phyloP scores from a whole-genome alignment of 2,888 invertebrate genomes.

The Pteria penguin region DNA sequence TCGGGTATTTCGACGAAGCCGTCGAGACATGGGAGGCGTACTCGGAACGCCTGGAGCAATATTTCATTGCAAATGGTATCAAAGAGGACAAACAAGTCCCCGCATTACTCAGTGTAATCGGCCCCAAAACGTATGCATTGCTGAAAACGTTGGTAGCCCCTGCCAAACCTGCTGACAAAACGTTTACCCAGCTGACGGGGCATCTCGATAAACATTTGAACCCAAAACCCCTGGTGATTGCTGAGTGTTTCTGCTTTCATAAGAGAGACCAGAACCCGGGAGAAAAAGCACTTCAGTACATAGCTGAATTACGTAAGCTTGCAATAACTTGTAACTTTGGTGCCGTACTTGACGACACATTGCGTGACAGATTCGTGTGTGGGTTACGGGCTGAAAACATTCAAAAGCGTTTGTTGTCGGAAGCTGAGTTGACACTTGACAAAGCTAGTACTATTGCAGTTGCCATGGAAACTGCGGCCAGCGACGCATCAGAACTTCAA shows the following conservation, averaged over 20 bases:
- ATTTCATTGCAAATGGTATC: too few relatives aligned
- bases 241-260: constrained; percentile 48
- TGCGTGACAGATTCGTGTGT: constrained; percentile 51
- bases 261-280: constrained; percentile 44
- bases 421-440: constrained; percentile 37
- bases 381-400: constrained; percentile 41
- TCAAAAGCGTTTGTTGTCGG: constrained; percentile 42
- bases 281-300: constrained; percentile 39
- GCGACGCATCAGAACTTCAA: constrained; percentile 40
- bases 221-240: too few relatives aligned
- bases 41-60: too few relatives aligned
- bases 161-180: too few relatives aligned
- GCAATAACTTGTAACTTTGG: constrained; percentile 49
- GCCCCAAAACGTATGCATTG: too few relatives aligned
- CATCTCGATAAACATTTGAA: constrained; percentile 44
- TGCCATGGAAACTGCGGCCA: constrained; percentile 41
- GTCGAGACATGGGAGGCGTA: too few relatives aligned
- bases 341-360: constrained; percentile 34
- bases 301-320: constrained; percentile 44
- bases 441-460: constrained; percentile 36
- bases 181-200: too few relatives aligned
- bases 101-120: too few relatives aligned
- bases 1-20: too few relatives aligned
- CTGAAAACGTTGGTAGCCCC: too few relatives aligned
- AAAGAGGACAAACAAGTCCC: too few relatives aligned